A percentile compares a stretch with the other conserved stretches of the same genome.
These are phyloP conservation scores for Pachliopta kotzebuea DNA, from an alignment of 2,888 invertebrate species.

Conservation along the genomic window DNA sequence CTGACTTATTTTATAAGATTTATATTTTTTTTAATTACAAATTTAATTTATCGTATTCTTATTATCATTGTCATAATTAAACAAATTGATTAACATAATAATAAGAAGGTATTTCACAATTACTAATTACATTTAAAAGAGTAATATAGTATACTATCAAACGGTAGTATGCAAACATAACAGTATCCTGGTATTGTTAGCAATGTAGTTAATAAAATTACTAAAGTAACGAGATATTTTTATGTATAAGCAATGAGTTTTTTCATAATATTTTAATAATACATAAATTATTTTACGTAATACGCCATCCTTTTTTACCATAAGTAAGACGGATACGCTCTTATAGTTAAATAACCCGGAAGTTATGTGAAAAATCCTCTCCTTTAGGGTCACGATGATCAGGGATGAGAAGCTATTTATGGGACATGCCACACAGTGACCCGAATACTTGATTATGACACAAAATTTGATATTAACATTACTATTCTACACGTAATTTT, in stretches of 20 bases:
- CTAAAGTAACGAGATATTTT: too few species aligned
- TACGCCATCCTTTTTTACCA: neutral
- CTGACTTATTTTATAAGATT: neutral
- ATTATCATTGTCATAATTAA: neutral
- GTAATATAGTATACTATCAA: too few species aligned
- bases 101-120: neutral
- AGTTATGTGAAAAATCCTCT: slow-evolving; percentile 74
- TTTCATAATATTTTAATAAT: neutral
- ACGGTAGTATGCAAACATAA: too few species aligned
- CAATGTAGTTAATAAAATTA: too few species aligned
- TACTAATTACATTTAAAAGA: too few species aligned
- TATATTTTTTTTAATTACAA: neutral
- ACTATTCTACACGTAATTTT: too few species aligned
- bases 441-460: slow-evolving; percentile 12
- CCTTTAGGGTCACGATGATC: slow-evolving; percentile 24
- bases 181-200: too few species aligned
- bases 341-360: slow-evolving; percentile 42
- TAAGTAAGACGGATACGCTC: slow-evolving; percentile 14
- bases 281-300: slow-evolving; percentile 41
- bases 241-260: too few species aligned
- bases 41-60: too few species aligned
- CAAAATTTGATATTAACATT: neutral
- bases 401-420: slow-evolving; percentile 22
- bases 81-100: slow-evolving; percentile 35
- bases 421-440: slow-evolving; percentile 13